Percentiles rank a stretch among this genome's conserved stretches.
These are phyloP conservation scores for Pristionchus entomophagus DNA, from an alignment of 2,888 invertebrate species.

Conservation along the genomic window DNA sequence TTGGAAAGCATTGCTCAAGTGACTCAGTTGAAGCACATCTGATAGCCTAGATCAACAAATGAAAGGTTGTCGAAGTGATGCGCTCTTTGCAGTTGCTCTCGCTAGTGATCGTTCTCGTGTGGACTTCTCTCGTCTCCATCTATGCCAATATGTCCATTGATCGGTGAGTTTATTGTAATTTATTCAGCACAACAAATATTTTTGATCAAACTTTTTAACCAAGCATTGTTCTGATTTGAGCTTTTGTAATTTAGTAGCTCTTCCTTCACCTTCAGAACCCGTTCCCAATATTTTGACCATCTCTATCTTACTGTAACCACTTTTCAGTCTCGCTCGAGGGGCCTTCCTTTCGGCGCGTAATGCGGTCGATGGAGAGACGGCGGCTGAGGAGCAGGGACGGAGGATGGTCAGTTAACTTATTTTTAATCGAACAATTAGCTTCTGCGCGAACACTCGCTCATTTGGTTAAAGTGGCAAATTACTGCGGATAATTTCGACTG, in stretches of 20 bases:
- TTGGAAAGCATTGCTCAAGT: no score
- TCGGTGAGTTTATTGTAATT: slow-evolving; percentile 53
- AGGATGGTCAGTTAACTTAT: slow-evolving; percentile 57
- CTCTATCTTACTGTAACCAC: not conserved
- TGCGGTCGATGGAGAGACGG: slow-evolving; percentile 61
- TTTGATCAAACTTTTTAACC: no score
- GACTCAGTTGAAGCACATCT: not conserved
- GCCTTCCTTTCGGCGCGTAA: slow-evolving; percentile 63
- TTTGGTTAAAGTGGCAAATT: no score
- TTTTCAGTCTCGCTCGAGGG: slow-evolving; percentile 5
- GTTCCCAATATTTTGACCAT: not conserved
- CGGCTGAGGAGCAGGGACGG: slow-evolving; percentile 60
- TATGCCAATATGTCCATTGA: slow-evolving; percentile 66
- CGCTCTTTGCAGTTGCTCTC: slow-evolving; percentile 68
- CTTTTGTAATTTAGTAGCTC: not conserved
- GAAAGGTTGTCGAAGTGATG: no score
- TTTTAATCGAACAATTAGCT: not conserved
- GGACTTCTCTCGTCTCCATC: slow-evolving; percentile 72
- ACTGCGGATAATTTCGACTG: no score
- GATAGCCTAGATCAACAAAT: no score
- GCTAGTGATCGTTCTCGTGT: slow-evolving; percentile 69
- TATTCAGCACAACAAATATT: no score
- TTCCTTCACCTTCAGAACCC: no score
- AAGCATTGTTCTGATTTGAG: no score
- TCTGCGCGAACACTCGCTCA: no score